Base-by-base conservation (phyloP, 2,888 invertebrate genomes). In the Axea sp. region DNA sequence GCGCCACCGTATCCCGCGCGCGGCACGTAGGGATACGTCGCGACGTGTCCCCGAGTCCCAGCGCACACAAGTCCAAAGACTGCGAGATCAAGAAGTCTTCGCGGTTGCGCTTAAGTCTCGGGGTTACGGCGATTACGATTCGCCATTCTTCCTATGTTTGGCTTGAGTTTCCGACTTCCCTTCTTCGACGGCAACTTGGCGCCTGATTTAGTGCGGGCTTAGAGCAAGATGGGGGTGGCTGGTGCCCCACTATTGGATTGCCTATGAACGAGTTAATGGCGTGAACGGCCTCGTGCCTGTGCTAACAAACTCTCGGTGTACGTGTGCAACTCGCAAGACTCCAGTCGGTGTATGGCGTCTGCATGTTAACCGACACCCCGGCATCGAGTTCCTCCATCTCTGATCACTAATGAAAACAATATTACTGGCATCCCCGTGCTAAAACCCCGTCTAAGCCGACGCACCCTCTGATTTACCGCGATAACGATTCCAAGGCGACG, bases 201-300 rank as follows among this genome's bases (percentile, higher is more conserved):
- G 49, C 59, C 72, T 75, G 77, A 77, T 77, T 77, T 77, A 77
- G 33, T 65, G 49, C 64, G 59, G 80, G 72, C 74, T 76, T 76
- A 43, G 62, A 67, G 60, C 76, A 79, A 6, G 57, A 35, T 22
- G 31, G 51, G 6, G 53, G 59, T 30, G 72, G 2, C 3, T 4
- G 31, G 49, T 6, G 8, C 35, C 76, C 78, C 79, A 72, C 74
- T 67, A 73, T 45, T 73, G 69, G 81, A 82, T 82, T 82, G 83
- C 78, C 84, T 83, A 85, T 84, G 85, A 86, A 84, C 83, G 83
- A 83, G 84, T 86, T 86, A 86, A 86, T 86, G 84, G 86, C 82
- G 84, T 83, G 81, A 69, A 75, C 55, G 49, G 41, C 51, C 57
- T 19, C 60, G 39, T 39, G 22, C 31, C 33, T 33, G 24, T 19